These are phyloP conservation scores for Microcebus griseorufus DNA, from an alignment of 2,113 vertebrate species.

Conservation along the genomic window DNA sequence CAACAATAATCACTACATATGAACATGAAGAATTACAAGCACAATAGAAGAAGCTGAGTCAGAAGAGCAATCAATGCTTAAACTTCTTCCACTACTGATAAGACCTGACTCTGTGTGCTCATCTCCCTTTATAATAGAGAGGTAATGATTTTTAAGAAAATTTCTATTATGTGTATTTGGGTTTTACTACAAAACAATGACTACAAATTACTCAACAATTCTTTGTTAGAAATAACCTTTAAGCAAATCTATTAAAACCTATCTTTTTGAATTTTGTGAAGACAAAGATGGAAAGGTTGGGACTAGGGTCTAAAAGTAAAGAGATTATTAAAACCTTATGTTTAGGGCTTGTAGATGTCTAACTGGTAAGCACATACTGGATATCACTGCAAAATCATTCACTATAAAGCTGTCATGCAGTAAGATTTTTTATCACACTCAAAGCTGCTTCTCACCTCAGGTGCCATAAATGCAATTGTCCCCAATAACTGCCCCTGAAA, in stretches of 20 bases:
- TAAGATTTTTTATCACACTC: neutral
- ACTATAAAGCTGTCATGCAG: neutral
- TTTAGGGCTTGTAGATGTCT: neutral
- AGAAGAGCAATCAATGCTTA: neutral
- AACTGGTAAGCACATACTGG: neutral
- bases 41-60: neutral
- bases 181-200: neutral
- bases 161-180: neutral
- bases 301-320: neutral
- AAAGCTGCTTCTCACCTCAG: constrained; percentile 87
- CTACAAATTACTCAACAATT: neutral
- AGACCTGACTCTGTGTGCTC: neutral
- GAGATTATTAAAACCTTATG: neutral
- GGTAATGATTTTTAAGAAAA: neutral
- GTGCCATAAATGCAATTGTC: constrained; percentile 96
- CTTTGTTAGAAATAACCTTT: neutral
- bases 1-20: neutral
- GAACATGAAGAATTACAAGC: neutral
- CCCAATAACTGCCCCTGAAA: constrained; percentile 95
- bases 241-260: neutral
- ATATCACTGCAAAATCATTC: neutral
- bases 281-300: neutral
- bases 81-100: neutral
- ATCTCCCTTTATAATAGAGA: neutral
- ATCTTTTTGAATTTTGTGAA: neutral